Evolutionary conservation across 64 coral and sea anemone species (phyloP).

Genomic region (Pocillopora verrucosa): DNA sequence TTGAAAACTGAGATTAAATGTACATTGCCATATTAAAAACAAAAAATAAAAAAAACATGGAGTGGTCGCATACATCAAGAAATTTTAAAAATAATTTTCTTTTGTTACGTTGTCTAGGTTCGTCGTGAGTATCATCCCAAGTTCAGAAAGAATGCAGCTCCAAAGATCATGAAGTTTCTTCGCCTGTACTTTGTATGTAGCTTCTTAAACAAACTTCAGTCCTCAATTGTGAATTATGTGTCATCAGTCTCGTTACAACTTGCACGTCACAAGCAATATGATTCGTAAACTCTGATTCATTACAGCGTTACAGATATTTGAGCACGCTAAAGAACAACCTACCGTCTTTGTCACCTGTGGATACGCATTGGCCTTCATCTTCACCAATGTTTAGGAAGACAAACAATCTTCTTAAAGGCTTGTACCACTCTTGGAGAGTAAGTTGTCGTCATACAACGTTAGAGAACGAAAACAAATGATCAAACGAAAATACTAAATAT

Average conservation of each 20-base stretch:
- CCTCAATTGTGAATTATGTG: background rate
- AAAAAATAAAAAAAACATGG: background rate
- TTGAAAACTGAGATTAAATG: no score
- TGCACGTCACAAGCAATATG: background rate
- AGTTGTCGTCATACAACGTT: background rate
- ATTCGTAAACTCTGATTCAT: background rate
- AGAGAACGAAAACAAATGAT: no score
- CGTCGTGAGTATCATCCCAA: constrained; percentile 69
- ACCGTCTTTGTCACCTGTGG: constrained; percentile 60
- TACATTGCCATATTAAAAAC: no score
- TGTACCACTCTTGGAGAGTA: constrained; percentile 89
- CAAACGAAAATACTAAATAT: no score
- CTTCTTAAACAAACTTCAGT: background rate
- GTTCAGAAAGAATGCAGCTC: constrained; percentile 77
- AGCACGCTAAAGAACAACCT: constrained; percentile 69
- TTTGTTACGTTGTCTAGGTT: constrained; percentile 44
- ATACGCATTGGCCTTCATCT: constrained; percentile 74
- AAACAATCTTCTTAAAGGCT: constrained; percentile 61
- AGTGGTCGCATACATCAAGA: no score
- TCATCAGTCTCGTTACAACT: no score
- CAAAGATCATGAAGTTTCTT: constrained; percentile 86
- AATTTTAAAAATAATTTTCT: background rate
- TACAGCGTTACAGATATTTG: constrained; percentile 62
- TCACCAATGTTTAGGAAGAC: constrained; percentile 59
- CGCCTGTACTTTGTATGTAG: constrained; percentile 71